Base-by-base conservation (phyloP, 2,888 invertebrate species). In the Nomada flava region DNA sequence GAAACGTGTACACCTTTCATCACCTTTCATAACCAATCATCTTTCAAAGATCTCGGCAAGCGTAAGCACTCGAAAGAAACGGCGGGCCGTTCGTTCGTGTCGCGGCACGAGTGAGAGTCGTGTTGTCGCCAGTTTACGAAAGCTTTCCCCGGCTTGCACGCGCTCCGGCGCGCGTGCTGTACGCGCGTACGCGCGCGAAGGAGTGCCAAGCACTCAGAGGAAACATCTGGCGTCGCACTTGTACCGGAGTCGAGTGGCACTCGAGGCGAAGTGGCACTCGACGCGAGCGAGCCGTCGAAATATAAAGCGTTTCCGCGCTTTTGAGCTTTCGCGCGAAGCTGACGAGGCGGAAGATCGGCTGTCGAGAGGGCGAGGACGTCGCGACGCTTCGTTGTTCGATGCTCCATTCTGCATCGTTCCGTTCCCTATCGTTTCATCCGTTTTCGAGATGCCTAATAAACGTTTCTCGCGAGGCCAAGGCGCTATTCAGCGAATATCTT, bases 271-370 rank as follows among this genome's bases (percentile, higher is more conserved):
- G 88, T 78, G 69, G 71, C 76, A 76, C 88, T 88, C 83, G 86
- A 85, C 77, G 79, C 71, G 71, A 73, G 75, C 79, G 75, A 70
- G 68, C 76, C 72, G 83, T 80, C 71, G 73, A 83, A 84, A 88
- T 86, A 87, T 85, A 87, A 88, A 88, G 86, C 79, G 89, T 91
- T 91, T 90, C 88, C 90, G 84, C 85, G 86, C 90, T 91, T 91
- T 91, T 91, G 88, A 91, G 86, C 86, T 88, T 87, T 81, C 85
- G 77, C 86, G 79, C 68, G 64, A 47, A 70, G 50, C 60, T 50
- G 77, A 55, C 82, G 83, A 68, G 64, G 75, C 42, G 65, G 68
- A 77, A 60, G 67, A 63, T 72, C 60, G 71, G 20, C 55, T 11
- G 64, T 26, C 59, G 65, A 55, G 23, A 26, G 62, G 2, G 20